Conservation (phyloP, 2,113 vertebrate genomes). For the Rhagologus leucostigma region DNA sequence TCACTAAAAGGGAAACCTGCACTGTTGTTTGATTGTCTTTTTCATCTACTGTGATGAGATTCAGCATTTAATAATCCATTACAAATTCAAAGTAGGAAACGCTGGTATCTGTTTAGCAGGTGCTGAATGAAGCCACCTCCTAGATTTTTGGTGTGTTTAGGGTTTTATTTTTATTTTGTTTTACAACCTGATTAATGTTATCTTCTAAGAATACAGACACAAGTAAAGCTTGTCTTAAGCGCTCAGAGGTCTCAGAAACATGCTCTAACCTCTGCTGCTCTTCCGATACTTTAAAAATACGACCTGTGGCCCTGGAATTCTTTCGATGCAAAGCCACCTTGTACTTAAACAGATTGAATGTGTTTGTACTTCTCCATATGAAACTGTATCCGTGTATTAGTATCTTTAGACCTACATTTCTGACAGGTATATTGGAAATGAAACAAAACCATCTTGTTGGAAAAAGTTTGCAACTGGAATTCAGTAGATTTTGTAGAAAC, state of each 20-base stretch:
- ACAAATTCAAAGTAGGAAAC: neutral
- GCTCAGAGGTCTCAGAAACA: neutral
- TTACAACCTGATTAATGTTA: neutral
- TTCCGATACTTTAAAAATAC: neutral
- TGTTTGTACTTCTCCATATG: neutral
- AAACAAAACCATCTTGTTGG: neutral
- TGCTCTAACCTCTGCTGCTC: neutral
- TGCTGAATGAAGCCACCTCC: neutral
- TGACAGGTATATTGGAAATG: neutral
- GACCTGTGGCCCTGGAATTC: neutral
- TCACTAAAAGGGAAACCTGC: neutral
- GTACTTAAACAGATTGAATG: neutral
- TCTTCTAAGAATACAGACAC: neutral
- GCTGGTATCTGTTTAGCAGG: neutral
- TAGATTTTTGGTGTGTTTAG: neutral
- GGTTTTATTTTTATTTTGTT: neutral
- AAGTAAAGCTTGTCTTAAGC: neutral
- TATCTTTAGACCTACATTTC: neutral
- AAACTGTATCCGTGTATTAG: neutral
- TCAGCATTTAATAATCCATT: neutral
- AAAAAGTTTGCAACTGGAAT: neutral
- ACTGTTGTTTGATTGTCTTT: neutral
- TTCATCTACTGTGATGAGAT: neutral
- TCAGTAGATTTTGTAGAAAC: neutral
- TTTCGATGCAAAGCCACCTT: neutral